phyloP scores from a whole-genome alignment of 2,888 invertebrate genomes.

The Clunio marinus region DNA sequence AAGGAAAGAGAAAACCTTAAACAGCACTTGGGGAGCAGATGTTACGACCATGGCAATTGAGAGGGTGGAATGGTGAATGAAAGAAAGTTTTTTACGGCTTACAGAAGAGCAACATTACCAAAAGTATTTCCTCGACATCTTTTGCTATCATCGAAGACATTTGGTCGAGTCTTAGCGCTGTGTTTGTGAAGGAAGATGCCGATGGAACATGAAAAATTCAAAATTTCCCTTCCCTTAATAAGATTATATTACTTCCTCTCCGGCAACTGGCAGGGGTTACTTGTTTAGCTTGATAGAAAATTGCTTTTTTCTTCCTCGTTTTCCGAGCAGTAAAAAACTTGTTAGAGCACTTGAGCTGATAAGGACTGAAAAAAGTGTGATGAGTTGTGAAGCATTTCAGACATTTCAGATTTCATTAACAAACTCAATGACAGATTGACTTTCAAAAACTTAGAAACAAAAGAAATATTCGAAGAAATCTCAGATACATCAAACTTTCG shows the following conservation, averaged over 20 bases:
- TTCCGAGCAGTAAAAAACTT: too few species aligned
- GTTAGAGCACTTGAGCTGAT: too few species aligned
- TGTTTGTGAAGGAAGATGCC: background rate
- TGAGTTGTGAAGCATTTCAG: too few species aligned
- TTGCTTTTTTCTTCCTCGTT: slow-evolving; percentile 9
- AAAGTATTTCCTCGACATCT: background rate
- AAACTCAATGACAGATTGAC: too few species aligned
- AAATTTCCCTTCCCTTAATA: slow-evolving; percentile 25
- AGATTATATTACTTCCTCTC: slow-evolving; percentile 32
- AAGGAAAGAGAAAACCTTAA: background rate
- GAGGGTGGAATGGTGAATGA: background rate
- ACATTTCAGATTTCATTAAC: too few species aligned
- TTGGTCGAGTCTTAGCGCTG: background rate
- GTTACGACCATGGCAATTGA: background rate
- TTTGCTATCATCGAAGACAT: slow-evolving; percentile 24
- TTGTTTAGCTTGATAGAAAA: slow-evolving; percentile 10
- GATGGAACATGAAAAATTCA: slow-evolving; percentile 35
- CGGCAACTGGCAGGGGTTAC: background rate
- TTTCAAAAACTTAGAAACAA: too few species aligned
- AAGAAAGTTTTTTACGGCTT: slow-evolving; percentile 7
- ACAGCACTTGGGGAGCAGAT: slow-evolving; percentile 25
- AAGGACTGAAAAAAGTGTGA: too few species aligned
- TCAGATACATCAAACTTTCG: too few species aligned
- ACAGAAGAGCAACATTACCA: background rate
- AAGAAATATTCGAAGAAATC: too few species aligned